Evolutionary conservation across 2,113 vertebrate genomes (phyloP).

Genomic region (Mesocricetus auratus): DNA sequence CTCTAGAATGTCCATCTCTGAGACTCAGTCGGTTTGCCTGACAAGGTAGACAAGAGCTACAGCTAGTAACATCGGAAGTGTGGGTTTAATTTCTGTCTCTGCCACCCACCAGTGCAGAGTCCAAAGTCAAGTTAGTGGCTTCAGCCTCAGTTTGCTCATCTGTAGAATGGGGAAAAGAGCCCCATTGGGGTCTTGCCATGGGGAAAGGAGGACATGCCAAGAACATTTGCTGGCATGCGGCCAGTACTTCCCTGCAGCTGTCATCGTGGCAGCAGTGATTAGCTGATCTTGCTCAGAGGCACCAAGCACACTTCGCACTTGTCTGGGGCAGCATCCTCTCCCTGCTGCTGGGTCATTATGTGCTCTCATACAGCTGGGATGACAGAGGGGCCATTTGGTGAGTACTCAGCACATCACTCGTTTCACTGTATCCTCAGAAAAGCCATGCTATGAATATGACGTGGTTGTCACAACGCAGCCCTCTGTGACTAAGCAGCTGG

Average conservation of each 20-base stretch:
- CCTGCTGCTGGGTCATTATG: neutral
- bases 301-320: rapidly evolving
- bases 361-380: neutral
- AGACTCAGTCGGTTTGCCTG: neutral
- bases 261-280: neutral
- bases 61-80: too few species aligned
- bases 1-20: neutral
- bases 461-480: neutral
- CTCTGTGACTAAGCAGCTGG: neutral
- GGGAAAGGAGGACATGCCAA: neutral
- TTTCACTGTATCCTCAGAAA: neutral
- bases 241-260: rapidly evolving
- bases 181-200: neutral
- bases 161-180: neutral
- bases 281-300: neutral
- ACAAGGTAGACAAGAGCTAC: neutral
- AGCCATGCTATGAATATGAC: rapidly evolving
- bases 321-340: neutral
- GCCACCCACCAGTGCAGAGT: neutral
- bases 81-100: neutral
- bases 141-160: neutral
- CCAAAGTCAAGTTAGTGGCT: neutral
- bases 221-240: neutral
- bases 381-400: neutral
- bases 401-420: rapidly evolving